Evolutionary conservation across 2,797 vertebrate species (phyloP).

Genomic region (Brotula barbata): DNA sequence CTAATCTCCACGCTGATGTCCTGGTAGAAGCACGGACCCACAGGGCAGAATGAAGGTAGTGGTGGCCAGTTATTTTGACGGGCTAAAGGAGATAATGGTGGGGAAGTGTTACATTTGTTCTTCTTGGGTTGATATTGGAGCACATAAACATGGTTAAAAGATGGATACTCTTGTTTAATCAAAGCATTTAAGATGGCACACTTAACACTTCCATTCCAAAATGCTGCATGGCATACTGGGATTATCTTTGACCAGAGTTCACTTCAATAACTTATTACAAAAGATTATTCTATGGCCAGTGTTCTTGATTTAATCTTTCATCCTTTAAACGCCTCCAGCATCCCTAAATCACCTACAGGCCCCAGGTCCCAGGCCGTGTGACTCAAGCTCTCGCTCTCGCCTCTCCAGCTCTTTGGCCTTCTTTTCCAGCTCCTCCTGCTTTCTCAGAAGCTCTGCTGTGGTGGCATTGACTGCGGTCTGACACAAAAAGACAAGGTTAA

Average conservation of each 20-base stretch:
- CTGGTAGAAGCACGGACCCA: constrained; percentile 96
- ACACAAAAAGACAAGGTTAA: constrained; percentile 12
- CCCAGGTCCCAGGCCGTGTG: constrained; percentile 80
- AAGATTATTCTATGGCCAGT: not conserved
- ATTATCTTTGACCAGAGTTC: too few relatives aligned
- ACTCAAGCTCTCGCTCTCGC: constrained; percentile 89
- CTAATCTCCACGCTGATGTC: constrained; percentile 93
- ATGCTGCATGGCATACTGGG: too few relatives aligned
- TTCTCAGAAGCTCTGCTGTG: constrained; percentile 88
- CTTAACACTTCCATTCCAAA: too few relatives aligned
- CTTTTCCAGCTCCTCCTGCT: constrained; percentile 94
- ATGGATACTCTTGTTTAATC: too few relatives aligned
- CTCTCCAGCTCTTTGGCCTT: constrained; percentile 92
- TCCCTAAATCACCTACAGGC: constrained; percentile 74
- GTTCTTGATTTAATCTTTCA: not conserved
- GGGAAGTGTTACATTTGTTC: not conserved
- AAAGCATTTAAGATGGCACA: too few relatives aligned
- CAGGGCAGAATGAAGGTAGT: constrained; percentile 88
- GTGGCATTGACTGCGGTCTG: constrained; percentile 74
- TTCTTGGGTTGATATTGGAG: too few relatives aligned
- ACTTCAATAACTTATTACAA: not conserved
- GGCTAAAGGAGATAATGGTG: constrained; percentile 66
- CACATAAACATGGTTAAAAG: too few relatives aligned
- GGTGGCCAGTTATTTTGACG: constrained; percentile 96
- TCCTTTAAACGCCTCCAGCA: not conserved